Evolutionary conservation across 2,888 invertebrate species (phyloP).

Genomic region (Barypeithes pellucidus): DNA sequence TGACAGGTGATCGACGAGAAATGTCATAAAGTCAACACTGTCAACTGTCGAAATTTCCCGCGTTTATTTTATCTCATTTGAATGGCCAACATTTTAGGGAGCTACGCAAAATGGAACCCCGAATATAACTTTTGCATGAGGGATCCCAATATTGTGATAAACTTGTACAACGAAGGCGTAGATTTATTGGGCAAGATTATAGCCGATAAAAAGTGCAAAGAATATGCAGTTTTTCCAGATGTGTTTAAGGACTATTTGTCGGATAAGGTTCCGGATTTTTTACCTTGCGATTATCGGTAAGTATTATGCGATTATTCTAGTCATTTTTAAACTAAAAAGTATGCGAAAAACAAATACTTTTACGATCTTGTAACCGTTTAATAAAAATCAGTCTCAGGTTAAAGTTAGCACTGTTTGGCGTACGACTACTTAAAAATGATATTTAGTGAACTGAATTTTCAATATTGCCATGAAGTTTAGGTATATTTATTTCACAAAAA

Average conservation of each 20-base stretch:
- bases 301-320: conserved; percentile 1
- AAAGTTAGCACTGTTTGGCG: no score
- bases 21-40: no score
- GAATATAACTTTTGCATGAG: conserved; percentile 71
- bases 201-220: conserved; percentile 75
- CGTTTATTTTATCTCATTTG: not conserved
- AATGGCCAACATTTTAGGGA: conserved; percentile 33
- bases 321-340: no score
- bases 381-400: no score
- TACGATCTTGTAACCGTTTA: no score
- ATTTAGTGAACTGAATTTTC: no score
- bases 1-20: no score
- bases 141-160: conserved; percentile 75
- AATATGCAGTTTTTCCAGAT: conserved; percentile 78
- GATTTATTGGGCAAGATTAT: conserved; percentile 76
- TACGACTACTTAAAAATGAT: no score
- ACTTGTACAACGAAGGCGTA: conserved; percentile 80
- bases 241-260: conserved; percentile 76
- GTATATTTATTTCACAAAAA: no score
- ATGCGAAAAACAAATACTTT: no score
- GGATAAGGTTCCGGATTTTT: conserved; percentile 71
- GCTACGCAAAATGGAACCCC: conserved; percentile 67
- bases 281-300: conserved; percentile 76
- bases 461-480: no score
- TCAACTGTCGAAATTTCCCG: no score